Conservation (phyloP, 2,113 vertebrate genomes). For the Carassius carassius region DNA sequence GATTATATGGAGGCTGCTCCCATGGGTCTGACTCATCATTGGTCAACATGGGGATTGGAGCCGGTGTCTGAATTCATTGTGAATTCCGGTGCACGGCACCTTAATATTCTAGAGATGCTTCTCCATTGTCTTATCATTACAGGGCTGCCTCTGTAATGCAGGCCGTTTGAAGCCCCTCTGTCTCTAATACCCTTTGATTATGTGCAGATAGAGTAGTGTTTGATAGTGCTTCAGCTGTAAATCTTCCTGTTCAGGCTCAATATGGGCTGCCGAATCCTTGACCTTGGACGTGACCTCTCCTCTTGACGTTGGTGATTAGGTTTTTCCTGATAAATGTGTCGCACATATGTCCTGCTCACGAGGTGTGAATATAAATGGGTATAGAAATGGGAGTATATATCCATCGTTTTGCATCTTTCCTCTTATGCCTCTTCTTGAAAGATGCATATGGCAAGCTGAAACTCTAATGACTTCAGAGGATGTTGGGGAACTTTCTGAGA, state of each 20-base stretch:
- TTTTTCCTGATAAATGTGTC: slow-evolving; percentile 49
- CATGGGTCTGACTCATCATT: background rate
- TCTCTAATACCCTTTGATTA: slow-evolving; percentile 60
- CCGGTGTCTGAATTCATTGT: slow-evolving; percentile 32
- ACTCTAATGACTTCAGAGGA: background rate
- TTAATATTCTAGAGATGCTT: slow-evolving; percentile 51
- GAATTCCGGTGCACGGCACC: slow-evolving; percentile 15
- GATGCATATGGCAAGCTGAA: slow-evolving; percentile 2
- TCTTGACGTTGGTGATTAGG: slow-evolving; percentile 56
- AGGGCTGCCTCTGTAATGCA: slow-evolving; percentile 52
- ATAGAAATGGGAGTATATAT: no score
- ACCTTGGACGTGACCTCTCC: slow-evolving; percentile 69
- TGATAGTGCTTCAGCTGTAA: slow-evolving; percentile 42
- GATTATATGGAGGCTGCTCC: background rate
- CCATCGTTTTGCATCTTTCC: slow-evolving; percentile 17
- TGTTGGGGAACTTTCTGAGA: background rate
- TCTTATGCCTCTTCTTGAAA: background rate
- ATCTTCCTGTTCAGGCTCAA: slow-evolving; percentile 34
- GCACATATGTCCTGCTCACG: slow-evolving; percentile 1
- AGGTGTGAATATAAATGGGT: background rate
- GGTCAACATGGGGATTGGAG: slow-evolving; percentile 4
- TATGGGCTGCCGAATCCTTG: slow-evolving; percentile 59
- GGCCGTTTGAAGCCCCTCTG: slow-evolving; percentile 53
- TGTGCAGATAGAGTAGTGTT: slow-evolving; percentile 43
- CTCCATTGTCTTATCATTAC: slow-evolving; percentile 57